These are phyloP conservation scores for Ips typographus DNA, from an alignment of 1,140 invertebrate genomes.

Conservation along the genomic window DNA sequence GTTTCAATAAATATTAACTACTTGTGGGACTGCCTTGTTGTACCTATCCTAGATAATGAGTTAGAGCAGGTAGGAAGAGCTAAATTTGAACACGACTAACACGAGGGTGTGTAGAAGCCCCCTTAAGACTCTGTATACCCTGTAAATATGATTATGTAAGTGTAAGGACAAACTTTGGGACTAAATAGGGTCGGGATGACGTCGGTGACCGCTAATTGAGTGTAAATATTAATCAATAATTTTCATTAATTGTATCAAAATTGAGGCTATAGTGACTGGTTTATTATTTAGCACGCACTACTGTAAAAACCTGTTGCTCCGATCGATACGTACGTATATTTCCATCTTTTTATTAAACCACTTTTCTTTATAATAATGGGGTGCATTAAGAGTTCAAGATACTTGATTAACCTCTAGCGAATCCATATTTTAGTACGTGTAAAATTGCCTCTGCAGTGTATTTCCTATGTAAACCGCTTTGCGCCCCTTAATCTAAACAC, in stretches of 20 bases:
- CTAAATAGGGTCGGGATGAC: neutral
- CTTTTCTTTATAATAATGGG: neutral
- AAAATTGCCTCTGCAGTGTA: neutral
- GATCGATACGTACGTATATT: neutral
- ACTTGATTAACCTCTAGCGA: neutral
- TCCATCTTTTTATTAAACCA: neutral
- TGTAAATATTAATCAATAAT: no score
- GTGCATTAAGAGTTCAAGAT: neutral
- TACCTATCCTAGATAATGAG: neutral
- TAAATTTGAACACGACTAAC: slow-evolving; percentile 1
- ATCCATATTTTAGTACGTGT: slow-evolving; percentile 5
- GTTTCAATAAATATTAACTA: slow-evolving; percentile 6
- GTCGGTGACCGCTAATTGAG: neutral
- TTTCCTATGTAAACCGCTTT: slow-evolving; percentile 1
- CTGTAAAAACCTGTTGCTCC: neutral
- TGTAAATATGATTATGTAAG: neutral
- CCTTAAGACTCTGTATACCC: neutral
- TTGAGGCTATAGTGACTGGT: no score
- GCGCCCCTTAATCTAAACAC: slow-evolving; percentile 3
- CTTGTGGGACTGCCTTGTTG: slow-evolving; percentile 2
- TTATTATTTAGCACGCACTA: neutral
- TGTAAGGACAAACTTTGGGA: neutral
- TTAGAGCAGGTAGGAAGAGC: neutral
- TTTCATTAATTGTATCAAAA: no score
- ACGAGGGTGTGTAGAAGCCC: neutral